Percentiles rank a stretch among this genome's conserved stretches.
Evolutionary conservation across 2,797 vertebrate species (phyloP).

Genomic region (Parauchenoglanis ngamensis): DNA sequence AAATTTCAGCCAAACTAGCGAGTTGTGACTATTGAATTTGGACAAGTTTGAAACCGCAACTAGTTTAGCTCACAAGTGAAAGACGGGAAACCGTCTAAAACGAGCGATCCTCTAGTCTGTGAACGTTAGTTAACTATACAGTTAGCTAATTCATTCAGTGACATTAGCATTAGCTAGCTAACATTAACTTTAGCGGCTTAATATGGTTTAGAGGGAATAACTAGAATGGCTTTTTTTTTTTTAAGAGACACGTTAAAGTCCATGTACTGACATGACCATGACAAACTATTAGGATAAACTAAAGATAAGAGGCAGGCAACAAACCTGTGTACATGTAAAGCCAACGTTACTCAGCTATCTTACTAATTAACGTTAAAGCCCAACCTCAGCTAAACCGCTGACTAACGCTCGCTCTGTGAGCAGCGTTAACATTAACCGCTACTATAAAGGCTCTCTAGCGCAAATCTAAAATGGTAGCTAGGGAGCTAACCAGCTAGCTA

Average conservation of each 20-base stretch:
- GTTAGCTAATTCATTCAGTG: not conserved
- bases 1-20: too few relatives aligned
- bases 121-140: not conserved
- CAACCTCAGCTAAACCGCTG: conserved; percentile 1
- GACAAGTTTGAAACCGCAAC: not conserved
- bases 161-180: not conserved
- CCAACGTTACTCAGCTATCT: too few relatives aligned
- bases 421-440: not conserved
- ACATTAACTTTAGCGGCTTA: not conserved
- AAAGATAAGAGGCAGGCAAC: not conserved
- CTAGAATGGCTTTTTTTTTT: not conserved
- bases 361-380: not conserved
- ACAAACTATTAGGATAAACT: not conserved
- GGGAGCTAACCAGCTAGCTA: conserved; percentile 49
- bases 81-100: not conserved
- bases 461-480: conserved; percentile 16
- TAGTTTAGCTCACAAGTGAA: not conserved
- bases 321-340: not conserved
- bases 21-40: too few relatives aligned
- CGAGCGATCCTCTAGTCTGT: too few relatives aligned
- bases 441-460: not conserved
- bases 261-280: not conserved
- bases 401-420: not conserved
- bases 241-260: not conserved
- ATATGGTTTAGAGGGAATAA: not conserved